Conservation (phyloP, 2,888 invertebrate species). For the Galerucella nymphaeae region DNA sequence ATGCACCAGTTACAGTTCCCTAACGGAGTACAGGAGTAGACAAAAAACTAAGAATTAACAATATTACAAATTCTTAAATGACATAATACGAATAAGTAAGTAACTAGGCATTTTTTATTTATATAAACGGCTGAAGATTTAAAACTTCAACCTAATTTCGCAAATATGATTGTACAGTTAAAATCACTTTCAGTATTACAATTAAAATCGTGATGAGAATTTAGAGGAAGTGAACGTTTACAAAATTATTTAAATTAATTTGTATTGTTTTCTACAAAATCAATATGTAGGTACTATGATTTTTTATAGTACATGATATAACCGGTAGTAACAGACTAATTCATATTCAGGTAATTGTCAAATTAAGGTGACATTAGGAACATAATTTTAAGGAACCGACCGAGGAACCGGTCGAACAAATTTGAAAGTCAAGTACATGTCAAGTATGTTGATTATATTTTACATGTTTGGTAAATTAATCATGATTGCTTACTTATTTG, state of each 20-base stretch:
- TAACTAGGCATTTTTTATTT: constrained; percentile 16
- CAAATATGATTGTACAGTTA: constrained; percentile 32
- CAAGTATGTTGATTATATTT: no score
- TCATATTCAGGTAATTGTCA: background rate
- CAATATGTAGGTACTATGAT: background rate
- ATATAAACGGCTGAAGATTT: constrained; percentile 3
- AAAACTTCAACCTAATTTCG: constrained; percentile 29
- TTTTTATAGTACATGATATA: background rate
- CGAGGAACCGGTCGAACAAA: no score
- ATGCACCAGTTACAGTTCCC: no score
- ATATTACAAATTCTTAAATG: background rate
- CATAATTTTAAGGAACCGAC: background rate
- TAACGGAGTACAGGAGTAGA: no score
- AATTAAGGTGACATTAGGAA: background rate
- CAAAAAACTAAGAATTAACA: background rate
- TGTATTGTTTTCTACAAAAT: background rate
- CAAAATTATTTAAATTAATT: constrained; percentile 38
- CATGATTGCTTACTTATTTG: no score
- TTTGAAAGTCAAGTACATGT: no score
- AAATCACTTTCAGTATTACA: constrained; percentile 45
- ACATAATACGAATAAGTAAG: constrained; percentile 9
- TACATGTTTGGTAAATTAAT: no score
- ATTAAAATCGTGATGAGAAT: constrained; percentile 46
- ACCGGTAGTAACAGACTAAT: background rate
- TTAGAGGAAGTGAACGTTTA: constrained; percentile 41